phyloP scores from a whole-genome alignment of 2,888 invertebrate genomes.

The Caenorhabditis wallacei region DNA sequence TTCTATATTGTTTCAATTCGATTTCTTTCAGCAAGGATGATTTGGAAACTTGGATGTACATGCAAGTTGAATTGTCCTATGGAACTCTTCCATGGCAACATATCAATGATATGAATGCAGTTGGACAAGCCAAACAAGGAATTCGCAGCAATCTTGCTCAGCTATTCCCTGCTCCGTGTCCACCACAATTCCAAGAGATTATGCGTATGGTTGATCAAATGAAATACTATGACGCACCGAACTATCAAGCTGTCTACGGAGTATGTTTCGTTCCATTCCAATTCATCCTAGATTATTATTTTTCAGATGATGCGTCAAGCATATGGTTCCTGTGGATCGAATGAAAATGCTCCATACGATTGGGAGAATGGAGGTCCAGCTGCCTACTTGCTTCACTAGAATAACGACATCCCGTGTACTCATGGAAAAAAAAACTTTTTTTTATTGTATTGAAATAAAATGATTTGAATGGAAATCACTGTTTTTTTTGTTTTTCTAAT shows the following conservation, averaged over 20 bases:
- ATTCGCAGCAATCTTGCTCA: slow-evolving; percentile 68
- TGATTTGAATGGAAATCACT: no score
- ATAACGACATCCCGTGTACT: neutral
- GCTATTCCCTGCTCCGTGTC: slow-evolving; percentile 72
- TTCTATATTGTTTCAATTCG: neutral
- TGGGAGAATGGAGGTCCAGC: slow-evolving; percentile 75
- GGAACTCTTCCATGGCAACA: slow-evolving; percentile 77
- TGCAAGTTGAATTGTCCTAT: slow-evolving; percentile 76
- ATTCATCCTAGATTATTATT: neutral
- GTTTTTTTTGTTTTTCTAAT: no score
- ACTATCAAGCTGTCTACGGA: slow-evolving; percentile 76
- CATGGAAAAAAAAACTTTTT: slow-evolving; percentile 1
- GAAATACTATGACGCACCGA: slow-evolving; percentile 80
- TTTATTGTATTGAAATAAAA: slow-evolving; percentile 28
- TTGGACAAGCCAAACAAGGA: slow-evolving; percentile 76
- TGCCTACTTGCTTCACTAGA: slow-evolving; percentile 63
- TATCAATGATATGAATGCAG: slow-evolving; percentile 76
- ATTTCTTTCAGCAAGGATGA: slow-evolving; percentile 64
- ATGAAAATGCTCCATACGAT: slow-evolving; percentile 77
- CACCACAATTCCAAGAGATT: slow-evolving; percentile 60
- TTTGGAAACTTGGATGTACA: slow-evolving; percentile 77
- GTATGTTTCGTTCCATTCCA: neutral
- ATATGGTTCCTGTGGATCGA: slow-evolving; percentile 28
- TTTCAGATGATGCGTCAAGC: slow-evolving; percentile 55
- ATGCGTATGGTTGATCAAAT: slow-evolving; percentile 71